A percentile compares a stretch with the other conserved stretches of the same genome.
phyloP scores from a whole-genome alignment of 2,888 invertebrate species.

The Drosophila recens region DNA sequence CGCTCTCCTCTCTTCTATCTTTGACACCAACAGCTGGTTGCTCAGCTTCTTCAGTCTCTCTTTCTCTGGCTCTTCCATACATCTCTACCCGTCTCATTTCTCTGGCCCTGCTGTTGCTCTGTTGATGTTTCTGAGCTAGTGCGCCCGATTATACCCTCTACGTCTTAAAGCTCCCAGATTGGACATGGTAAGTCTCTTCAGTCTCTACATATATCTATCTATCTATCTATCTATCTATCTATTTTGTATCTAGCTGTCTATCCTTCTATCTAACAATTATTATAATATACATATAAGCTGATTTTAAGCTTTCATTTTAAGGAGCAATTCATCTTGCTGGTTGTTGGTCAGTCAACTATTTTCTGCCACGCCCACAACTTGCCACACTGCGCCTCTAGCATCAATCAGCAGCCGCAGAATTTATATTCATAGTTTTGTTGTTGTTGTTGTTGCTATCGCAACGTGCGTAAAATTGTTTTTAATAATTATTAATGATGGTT shows the following conservation, averaged over 20 bases:
- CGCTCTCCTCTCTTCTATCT: background rate
- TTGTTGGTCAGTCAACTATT: slow-evolving; percentile 4
- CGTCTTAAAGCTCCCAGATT: background rate
- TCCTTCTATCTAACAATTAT: too few relatives aligned
- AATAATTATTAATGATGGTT: slow-evolving; percentile 66
- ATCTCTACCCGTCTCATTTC: background rate
- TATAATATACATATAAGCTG: background rate
- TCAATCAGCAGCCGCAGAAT: background rate
- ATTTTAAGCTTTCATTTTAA: background rate
- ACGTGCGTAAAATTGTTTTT: slow-evolving; percentile 67
- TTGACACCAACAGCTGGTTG: background rate
- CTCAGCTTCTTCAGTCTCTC: background rate
- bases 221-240: background rate
- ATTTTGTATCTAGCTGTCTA: background rate
- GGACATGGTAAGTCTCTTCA: background rate
- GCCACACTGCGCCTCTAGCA: background rate
- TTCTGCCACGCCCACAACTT: slow-evolving; percentile 4
- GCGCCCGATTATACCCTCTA: slow-evolving; percentile 8
- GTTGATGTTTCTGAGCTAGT: slow-evolving; percentile 3
- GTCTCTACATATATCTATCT: background rate
- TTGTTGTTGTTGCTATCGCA: slow-evolving; percentile 40
- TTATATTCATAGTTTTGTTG: slow-evolving; percentile 9
- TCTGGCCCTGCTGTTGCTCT: background rate
- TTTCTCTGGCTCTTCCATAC: background rate
- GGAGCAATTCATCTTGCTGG: background rate